Evolutionary conservation across 1,140 invertebrate genomes (phyloP).

Genomic region (Amyelois transitella): DNA sequence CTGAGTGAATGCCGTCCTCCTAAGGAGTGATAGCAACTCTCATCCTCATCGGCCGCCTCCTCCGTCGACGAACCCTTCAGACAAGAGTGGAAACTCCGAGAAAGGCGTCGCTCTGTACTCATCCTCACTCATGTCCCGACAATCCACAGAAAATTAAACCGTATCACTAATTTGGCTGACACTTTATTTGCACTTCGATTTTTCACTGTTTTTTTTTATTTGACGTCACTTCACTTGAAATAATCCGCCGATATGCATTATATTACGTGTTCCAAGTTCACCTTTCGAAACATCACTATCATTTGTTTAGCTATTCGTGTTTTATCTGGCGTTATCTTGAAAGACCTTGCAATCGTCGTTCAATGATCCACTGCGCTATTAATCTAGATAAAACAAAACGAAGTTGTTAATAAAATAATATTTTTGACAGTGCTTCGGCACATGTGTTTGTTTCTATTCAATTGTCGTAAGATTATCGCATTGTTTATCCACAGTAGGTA

Average conservation of each 20-base stretch:
- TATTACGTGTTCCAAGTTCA: constrained; percentile 12
- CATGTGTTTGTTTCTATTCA: background rate
- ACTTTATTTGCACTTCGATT: background rate
- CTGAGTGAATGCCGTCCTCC: constrained; percentile 57
- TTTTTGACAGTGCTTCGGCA: background rate
- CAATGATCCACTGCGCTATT: constrained; percentile 17
- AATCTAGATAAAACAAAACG: constrained; percentile 6
- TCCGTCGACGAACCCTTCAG: constrained; percentile 79
- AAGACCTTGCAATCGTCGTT: constrained; percentile 30
- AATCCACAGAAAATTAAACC: constrained; percentile 26
- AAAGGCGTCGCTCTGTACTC: constrained; percentile 77
- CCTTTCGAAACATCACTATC: constrained; percentile 28
- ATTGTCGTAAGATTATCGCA: background rate
- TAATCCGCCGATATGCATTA: background rate
- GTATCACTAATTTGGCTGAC: constrained; percentile 5
- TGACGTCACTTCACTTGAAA: background rate
- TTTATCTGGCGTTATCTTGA: constrained; percentile 35
- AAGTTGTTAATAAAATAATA: background rate
- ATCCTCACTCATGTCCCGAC: constrained; percentile 74
- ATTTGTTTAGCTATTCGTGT: constrained; percentile 27
- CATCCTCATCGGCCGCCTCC: constrained; percentile 69
- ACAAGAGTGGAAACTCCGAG: constrained; percentile 80
- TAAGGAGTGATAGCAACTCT: constrained; percentile 63
- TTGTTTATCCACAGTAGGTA: background rate
- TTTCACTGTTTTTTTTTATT: background rate